Percentiles rank a stretch among this genome's conserved stretches.
These are phyloP conservation scores for Pyrrhosoma nymphula DNA, from an alignment of 2,888 invertebrate species.

Conservation along the genomic window DNA sequence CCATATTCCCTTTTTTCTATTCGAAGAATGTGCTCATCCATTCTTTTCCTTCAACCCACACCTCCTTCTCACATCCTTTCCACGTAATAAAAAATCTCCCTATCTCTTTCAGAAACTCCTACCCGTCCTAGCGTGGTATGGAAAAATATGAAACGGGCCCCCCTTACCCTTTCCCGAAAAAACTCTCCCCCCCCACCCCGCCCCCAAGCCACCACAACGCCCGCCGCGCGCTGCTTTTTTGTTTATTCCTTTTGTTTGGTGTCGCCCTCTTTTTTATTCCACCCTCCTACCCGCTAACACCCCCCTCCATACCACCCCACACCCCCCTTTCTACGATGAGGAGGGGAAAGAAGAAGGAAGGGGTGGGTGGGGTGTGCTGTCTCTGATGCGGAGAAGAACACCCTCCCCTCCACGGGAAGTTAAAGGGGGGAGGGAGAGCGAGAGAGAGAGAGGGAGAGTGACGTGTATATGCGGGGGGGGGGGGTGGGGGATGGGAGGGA, in stretches of 20 bases:
- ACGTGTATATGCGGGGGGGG: background rate
- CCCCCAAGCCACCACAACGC: background rate
- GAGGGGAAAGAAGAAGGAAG: background rate
- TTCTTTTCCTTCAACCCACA: background rate
- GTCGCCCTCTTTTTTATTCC: background rate
- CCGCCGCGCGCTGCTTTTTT: constrained; percentile 51
- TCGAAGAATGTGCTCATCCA: constrained; percentile 24
- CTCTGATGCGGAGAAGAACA: background rate
- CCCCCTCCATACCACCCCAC: background rate
- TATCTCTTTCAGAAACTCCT: too few species aligned
- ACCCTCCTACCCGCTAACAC: background rate
- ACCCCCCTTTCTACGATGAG: background rate
- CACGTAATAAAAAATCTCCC: background rate
- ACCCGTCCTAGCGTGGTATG: background rate
- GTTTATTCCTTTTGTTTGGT: constrained; percentile 56
- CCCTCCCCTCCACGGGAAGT: constrained; percentile 11
- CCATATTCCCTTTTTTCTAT: too few species aligned
- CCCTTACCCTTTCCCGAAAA: background rate
- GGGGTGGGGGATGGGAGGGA: too few species aligned
- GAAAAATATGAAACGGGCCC: constrained; percentile 30
- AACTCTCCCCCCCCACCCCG: background rate
- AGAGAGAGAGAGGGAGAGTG: background rate
- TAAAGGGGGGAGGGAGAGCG: background rate
- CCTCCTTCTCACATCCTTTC: background rate
- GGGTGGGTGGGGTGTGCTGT: background rate